Percentiles rank a stretch among this genome's conserved stretches.
Conservation (phyloP, 2,888 invertebrate genomes). For the Neocrepidodera transversa region DNA sequence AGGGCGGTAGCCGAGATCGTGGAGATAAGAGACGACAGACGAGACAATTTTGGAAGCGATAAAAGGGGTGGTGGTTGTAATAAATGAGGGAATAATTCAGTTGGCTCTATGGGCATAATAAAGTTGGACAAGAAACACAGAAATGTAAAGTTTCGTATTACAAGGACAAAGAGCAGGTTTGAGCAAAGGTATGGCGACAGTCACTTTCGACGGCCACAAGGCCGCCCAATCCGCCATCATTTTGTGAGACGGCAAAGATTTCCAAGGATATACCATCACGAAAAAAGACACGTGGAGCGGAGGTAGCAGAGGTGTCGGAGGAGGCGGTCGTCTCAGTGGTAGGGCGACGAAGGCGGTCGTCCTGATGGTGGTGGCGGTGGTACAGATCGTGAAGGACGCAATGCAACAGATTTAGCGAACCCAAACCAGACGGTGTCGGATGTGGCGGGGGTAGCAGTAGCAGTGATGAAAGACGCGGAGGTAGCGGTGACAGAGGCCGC, state of each 20-base stretch:
- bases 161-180: constrained; percentile 91
- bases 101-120: constrained; percentile 94
- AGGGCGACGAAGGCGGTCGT: constrained; percentile 63
- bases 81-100: constrained; percentile 82
- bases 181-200: constrained; percentile 97
- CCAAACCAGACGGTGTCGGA: constrained; percentile 54
- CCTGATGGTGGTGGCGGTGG: constrained; percentile 64
- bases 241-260: constrained; percentile 97
- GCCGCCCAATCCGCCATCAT: constrained; percentile 94
- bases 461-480: constrained; percentile 68
- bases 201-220: constrained; percentile 95
- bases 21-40: constrained; percentile 65
- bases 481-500: constrained; percentile 70
- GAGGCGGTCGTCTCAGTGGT: constrained; percentile 64
- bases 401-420: too few species aligned
- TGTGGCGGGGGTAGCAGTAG: constrained; percentile 56
- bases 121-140: constrained; percentile 95
- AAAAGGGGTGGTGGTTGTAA: constrained; percentile 96
- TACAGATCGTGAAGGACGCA: too few species aligned
- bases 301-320: constrained; percentile 60
- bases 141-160: constrained; percentile 98
- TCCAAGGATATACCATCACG: constrained; percentile 79
- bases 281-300: constrained; percentile 61
- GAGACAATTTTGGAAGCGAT: constrained; percentile 78
- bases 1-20: constrained; percentile 61